Conservation (phyloP, 1,140 invertebrate genomes). For the Apis dorsata region DNA sequence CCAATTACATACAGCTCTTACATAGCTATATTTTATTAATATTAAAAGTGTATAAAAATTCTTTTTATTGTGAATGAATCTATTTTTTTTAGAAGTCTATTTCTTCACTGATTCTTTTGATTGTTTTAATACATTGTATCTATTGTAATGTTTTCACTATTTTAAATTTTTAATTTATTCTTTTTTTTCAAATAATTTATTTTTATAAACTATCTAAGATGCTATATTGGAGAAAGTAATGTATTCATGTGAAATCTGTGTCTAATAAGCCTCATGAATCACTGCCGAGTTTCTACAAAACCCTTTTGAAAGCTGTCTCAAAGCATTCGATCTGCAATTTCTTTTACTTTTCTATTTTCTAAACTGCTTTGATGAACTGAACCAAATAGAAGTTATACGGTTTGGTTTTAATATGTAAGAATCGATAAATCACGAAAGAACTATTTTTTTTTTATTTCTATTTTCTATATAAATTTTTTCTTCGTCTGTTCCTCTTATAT, state of each 20-base stretch:
- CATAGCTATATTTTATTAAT: too few relatives aligned
- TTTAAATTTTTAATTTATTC: neutral
- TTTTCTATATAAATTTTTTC: neutral
- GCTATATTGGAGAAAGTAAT: neutral
- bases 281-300: neutral
- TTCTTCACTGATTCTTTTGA: too few relatives aligned
- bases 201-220: neutral
- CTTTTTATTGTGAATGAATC: too few relatives aligned
- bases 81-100: too few relatives aligned
- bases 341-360: too few relatives aligned
- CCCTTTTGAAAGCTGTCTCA: neutral
- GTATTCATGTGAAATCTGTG: slow-evolving; percentile 12
- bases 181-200: neutral
- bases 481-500: neutral
- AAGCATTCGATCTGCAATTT: neutral
- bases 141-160: too few relatives aligned
- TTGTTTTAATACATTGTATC: too few relatives aligned
- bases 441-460: neutral
- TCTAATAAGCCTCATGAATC: slow-evolving; percentile 10
- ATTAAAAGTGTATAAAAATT: too few relatives aligned
- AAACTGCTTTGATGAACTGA: neutral
- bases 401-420: neutral
- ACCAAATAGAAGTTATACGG: neutral
- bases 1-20: too few relatives aligned
- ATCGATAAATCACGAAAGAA: slow-evolving; percentile 4